A percentile compares a stretch with the other conserved stretches of the same genome.
Conservation (phyloP, 2,888 invertebrate species). For the Ochlodes sylvanus region DNA sequence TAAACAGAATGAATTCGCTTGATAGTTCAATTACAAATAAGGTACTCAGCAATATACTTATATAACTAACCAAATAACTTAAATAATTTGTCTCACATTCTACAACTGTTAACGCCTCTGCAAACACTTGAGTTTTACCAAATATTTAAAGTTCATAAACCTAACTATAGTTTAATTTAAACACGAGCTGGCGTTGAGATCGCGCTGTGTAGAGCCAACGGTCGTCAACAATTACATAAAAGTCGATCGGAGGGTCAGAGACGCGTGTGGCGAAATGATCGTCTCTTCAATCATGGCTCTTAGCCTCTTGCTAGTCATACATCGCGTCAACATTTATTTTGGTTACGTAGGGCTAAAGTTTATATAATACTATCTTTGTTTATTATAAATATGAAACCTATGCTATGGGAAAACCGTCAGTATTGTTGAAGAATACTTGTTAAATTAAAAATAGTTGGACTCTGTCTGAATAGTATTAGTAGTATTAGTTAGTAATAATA, state of each 20-base stretch:
- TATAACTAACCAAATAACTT: not conserved
- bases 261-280: not conserved
- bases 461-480: too few species aligned
- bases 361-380: too few species aligned
- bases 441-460: too few species aligned
- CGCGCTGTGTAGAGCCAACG: not conserved
- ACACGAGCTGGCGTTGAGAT: conserved; percentile 8
- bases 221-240: conserved; percentile 5
- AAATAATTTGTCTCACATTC: not conserved
- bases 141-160: conserved; percentile 17
- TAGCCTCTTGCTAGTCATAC: not conserved
- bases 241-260: not conserved
- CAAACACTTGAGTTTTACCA: conserved; percentile 5
- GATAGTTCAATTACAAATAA: too few species aligned
- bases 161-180: not conserved
- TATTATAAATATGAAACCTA: too few species aligned
- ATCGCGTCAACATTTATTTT: too few species aligned
- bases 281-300: not conserved
- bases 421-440: too few species aligned
- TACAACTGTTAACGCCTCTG: not conserved
- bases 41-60: too few species aligned
- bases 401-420: too few species aligned
- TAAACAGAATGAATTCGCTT: too few species aligned
- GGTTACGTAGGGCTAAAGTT: too few species aligned
- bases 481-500: too few species aligned